Percentiles rank a stretch among this genome's conserved stretches.
Conservation (phyloP, 2,797 vertebrate species). For the Mormyrus proboscirostris region DNA sequence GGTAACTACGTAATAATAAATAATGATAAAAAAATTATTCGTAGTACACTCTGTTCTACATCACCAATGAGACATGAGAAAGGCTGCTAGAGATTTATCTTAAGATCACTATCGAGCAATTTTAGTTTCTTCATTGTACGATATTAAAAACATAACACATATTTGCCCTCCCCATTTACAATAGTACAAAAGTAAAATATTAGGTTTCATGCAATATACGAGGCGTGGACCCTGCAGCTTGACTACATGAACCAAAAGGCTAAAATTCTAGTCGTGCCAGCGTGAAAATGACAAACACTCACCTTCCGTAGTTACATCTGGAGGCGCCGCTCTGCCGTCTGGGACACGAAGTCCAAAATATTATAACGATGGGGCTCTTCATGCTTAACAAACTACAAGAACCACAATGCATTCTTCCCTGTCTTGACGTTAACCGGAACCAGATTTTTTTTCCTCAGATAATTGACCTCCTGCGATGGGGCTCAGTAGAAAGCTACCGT, state of each 20-base stretch:
- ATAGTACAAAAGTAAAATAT: background rate
- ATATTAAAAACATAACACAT: background rate
- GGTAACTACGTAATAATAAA: background rate
- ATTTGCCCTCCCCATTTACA: background rate
- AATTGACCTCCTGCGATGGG: background rate
- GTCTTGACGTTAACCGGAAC: background rate
- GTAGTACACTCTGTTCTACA: background rate
- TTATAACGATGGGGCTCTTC: accelerated
- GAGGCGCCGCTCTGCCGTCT: slow-evolving; percentile 12
- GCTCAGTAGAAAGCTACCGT: background rate
- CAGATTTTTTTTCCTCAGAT: background rate
- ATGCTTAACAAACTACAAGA: slow-evolving; percentile 41
- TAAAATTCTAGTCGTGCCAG: background rate
- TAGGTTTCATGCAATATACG: background rate
- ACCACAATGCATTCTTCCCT: slow-evolving; percentile 25
- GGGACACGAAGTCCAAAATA: slow-evolving; percentile 44
- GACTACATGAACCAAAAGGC: background rate
- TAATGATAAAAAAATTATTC: background rate
- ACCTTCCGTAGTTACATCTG: slow-evolving; percentile 36
- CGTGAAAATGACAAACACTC: slow-evolving; percentile 33
- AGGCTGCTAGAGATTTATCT: background rate
- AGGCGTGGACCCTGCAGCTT: background rate
- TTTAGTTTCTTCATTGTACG: background rate
- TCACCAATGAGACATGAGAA: background rate
- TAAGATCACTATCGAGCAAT: background rate